Percentiles rank a stretch among this genome's conserved stretches.
phyloP scores from a whole-genome alignment of 1,140 invertebrate genomes.

The Microplitis mediator region DNA sequence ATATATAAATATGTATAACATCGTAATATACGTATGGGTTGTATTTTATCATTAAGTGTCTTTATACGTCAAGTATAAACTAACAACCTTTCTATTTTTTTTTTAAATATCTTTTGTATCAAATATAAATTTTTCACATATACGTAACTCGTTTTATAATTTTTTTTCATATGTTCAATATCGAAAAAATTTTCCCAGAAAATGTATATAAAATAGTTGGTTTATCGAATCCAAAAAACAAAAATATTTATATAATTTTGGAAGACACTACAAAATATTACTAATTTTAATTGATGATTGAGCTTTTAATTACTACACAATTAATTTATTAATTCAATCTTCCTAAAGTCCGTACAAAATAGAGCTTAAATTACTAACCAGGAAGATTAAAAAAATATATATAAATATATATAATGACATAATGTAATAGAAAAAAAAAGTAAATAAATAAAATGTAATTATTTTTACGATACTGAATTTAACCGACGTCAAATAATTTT shows the following conservation, averaged over 20 bases:
- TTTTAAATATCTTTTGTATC: neutral
- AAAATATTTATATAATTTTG: neutral
- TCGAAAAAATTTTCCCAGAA: neutral
- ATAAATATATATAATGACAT: neutral
- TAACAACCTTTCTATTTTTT: neutral
- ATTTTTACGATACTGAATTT: neutral
- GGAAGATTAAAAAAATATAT: constrained; percentile 12
- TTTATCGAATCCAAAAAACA: neutral
- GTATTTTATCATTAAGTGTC: neutral
- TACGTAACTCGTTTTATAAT: neutral
- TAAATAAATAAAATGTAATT: neutral
- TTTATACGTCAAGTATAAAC: neutral
- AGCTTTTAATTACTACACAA: neutral
- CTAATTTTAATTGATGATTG: no score
- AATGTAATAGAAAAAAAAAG: neutral
- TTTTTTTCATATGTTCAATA: neutral
- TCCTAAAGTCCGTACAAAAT: neutral
- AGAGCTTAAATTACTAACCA: neutral
- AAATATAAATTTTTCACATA: neutral
- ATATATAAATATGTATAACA: neutral
- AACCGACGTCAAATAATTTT: neutral
- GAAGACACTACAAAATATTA: neutral
- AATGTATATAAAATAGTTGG: constrained; percentile 9
- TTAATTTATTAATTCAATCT: neutral
- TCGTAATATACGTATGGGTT: neutral